phyloP scores from a whole-genome alignment of 2,113 vertebrate species.

The Oryzias woworae region DNA sequence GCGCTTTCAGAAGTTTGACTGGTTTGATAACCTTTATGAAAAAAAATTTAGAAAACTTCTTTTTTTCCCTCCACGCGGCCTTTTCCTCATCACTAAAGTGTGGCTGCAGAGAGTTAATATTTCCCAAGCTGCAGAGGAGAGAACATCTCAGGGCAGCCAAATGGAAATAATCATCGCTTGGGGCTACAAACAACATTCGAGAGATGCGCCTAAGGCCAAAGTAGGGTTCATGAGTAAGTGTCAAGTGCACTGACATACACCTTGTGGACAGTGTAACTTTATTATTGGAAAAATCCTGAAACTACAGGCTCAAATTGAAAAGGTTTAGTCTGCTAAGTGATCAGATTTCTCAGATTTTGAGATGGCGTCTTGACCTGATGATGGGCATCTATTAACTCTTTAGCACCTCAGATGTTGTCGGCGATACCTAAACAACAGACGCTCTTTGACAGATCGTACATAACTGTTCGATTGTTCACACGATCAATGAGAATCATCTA shows the following conservation, averaged over 20 bases:
- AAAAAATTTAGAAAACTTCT: not conserved
- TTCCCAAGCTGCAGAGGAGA: conserved; percentile 16
- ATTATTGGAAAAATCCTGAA: conserved; percentile 13
- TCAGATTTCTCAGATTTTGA: too few species aligned
- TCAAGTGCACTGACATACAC: conserved; percentile 34
- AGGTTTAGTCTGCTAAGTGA: too few species aligned
- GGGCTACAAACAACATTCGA: conserved; percentile 47
- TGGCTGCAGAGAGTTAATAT: conserved; percentile 1
- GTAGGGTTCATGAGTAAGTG: conserved; percentile 19
- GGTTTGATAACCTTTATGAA: not conserved
- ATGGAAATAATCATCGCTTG: conserved; percentile 39
- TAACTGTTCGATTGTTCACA: too few species aligned
- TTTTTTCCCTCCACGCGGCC: conserved; percentile 2
- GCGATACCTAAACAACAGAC: too few species aligned
- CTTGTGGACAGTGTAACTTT: conserved; percentile 19
- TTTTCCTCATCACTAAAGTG: conserved; percentile 1
- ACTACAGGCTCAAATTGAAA: not conserved
- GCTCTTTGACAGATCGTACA: too few species aligned
- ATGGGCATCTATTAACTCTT: too few species aligned
- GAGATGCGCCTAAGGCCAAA: conserved; percentile 29
- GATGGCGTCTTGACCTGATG: too few species aligned
- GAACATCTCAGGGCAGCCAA: conserved; percentile 37
- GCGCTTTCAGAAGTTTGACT: too few species aligned
- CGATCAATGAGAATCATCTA: too few species aligned
- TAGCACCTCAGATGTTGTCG: too few species aligned